Conservation (phyloP, 2,888 invertebrate genomes). For the Ophioninae sp. region DNA sequence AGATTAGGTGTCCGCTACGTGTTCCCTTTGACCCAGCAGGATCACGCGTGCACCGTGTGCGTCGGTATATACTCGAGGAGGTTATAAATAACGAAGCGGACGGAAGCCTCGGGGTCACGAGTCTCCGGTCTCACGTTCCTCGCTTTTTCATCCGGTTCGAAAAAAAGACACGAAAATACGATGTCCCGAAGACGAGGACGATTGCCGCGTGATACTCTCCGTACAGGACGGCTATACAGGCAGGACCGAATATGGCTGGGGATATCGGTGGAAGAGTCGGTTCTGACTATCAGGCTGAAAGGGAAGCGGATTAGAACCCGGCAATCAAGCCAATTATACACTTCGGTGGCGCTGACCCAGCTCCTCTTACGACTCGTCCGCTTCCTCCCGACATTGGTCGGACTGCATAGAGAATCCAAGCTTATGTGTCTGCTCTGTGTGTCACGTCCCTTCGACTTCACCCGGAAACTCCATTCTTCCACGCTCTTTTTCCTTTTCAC, state of each 20-base stretch:
- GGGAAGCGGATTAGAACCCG: conserved; percentile 79
- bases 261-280: conserved; percentile 54
- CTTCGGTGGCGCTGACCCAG: conserved; percentile 79
- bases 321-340: conserved; percentile 81
- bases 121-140: conserved; percentile 66
- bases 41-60: conserved; percentile 27
- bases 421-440: conserved; percentile 26
- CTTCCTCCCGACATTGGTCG: conserved; percentile 55
- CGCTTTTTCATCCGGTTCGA: conserved; percentile 66
- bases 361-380: conserved; percentile 72
- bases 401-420: conserved; percentile 41
- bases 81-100: conserved; percentile 72
- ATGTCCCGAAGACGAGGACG: conserved; percentile 53
- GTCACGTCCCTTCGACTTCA: conserved; percentile 69
- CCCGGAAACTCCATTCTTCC: conserved; percentile 38
- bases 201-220: conserved; percentile 39
- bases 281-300: conserved; percentile 72
- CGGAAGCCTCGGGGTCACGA: conserved; percentile 53
- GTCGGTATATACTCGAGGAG: conserved; percentile 47
- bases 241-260: conserved; percentile 42
- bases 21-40: conserved; percentile 57
- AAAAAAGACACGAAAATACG: conserved; percentile 60
- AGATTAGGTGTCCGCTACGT: conserved; percentile 45
- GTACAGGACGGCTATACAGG: neutral
- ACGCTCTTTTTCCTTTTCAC: conserved; percentile 42